Evolutionary conservation across 2,113 vertebrate species (phyloP), one percentile per base, ranked within the genome.

Genomic region (Ictidomys tridecemlineatus): DNA sequence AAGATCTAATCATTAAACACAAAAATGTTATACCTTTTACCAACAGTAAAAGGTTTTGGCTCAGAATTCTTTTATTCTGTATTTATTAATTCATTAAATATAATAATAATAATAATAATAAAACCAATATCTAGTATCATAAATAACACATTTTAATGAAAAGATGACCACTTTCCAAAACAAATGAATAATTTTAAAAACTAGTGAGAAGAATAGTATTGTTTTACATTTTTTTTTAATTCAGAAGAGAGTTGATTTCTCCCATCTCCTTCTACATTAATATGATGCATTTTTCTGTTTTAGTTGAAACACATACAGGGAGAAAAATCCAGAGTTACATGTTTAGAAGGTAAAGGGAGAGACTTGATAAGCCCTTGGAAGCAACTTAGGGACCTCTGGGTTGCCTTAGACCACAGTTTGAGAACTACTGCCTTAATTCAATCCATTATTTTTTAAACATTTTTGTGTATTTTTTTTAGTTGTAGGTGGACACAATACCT

Each of bases 221-320:
- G 26, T 94, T 93, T 90, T 69, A 87, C 14, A 79, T 74, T 87
- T 85, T 95, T 95, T 76, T 65, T 67, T 73, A 88, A 85, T 85
- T 34, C n/a, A 37, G 17, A 80, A 76, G 11, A 69, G 1, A 90
- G 24, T 13, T 83, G 70, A 10, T 85, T 63, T 92, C 18, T 93
- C 45, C 45, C 13, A 74, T 48, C 1, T 80, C n/a, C 30, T 91
- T 97, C 53, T 91, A 1, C n/a, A 78, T 61, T 94, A 90, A 4
- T 67, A 13, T 39, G 22, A 80, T 76, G 6, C 28, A 91, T 14
- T 53, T 53, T 45, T 18, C 42, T 79, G 34, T 90, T 87, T 63
- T 61, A 6, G 37, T 76, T 88, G 42, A 92, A 67, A 14, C 58
- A 45, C 45, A 24, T 83, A 80, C 30, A 74, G 4, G 72, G 11